Conservation (phyloP, 1,140 invertebrate genomes). For the Drosophila lacertosa region DNA sequence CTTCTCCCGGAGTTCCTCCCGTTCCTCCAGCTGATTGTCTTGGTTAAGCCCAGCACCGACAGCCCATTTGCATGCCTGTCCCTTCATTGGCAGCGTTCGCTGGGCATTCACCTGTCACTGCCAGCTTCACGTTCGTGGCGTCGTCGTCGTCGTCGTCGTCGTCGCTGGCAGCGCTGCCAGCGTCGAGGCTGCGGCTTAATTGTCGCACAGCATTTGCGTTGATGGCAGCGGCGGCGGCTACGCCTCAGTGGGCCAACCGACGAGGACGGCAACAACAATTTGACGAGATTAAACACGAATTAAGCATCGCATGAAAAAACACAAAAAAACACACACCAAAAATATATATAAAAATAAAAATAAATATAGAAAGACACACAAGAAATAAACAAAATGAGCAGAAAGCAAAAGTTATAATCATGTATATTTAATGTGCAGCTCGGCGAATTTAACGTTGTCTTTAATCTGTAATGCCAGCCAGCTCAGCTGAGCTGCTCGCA, state of each 20-base stretch:
- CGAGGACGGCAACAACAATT: slow-evolving; percentile 35
- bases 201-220: slow-evolving; percentile 43
- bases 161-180: slow-evolving; percentile 9
- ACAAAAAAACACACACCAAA: slow-evolving; percentile 30
- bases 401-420: slow-evolving; percentile 49
- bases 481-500: too few species aligned
- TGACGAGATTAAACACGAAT: slow-evolving; percentile 75
- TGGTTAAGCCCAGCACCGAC: slow-evolving; percentile 25
- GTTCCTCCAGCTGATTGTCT: not conserved
- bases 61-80: slow-evolving; percentile 65
- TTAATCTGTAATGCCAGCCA: slow-evolving; percentile 53
- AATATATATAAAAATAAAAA: slow-evolving; percentile 49
- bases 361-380: slow-evolving; percentile 4
- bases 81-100: slow-evolving; percentile 59
- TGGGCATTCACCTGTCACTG: slow-evolving; percentile 64
- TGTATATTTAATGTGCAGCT: slow-evolving; percentile 69
- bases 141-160: not conserved
- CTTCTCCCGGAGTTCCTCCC: too few species aligned
- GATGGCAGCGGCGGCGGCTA: slow-evolving; percentile 45
- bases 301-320: slow-evolving; percentile 59
- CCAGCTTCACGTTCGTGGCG: slow-evolving; percentile 26
- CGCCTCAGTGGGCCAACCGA: slow-evolving; percentile 51
- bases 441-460: slow-evolving; percentile 57
- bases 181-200: slow-evolving; percentile 33
- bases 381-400: slow-evolving; percentile 40